These are phyloP conservation scores for Glareola pratincola DNA, from an alignment of 2,113 vertebrate genomes.

Conservation along the genomic window DNA sequence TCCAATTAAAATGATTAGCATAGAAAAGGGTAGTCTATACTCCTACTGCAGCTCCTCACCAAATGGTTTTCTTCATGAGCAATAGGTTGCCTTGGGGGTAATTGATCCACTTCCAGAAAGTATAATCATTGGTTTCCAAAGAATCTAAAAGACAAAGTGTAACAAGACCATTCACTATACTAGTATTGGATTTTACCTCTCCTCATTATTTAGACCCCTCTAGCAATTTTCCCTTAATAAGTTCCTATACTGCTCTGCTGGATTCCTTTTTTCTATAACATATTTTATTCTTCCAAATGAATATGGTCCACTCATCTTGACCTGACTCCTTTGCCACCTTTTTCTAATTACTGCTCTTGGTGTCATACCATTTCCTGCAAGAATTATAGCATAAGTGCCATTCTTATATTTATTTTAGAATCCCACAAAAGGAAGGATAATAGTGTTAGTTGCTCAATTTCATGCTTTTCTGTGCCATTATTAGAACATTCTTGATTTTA, in stretches of 20 bases:
- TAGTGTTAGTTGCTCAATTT: not conserved
- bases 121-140: slow-evolving; percentile 55
- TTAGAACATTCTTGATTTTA: not conserved
- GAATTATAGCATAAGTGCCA: not conserved
- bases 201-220: slow-evolving; percentile 67
- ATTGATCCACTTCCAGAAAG: slow-evolving; percentile 55
- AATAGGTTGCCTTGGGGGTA: slow-evolving; percentile 45
- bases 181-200: slow-evolving; percentile 51
- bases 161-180: slow-evolving; percentile 23
- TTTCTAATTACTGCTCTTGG: slow-evolving; percentile 2
- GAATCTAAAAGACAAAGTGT: slow-evolving; percentile 56
- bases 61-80: slow-evolving; percentile 20
- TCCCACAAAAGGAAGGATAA: not conserved
- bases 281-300: slow-evolving; percentile 19
- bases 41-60: slow-evolving; percentile 3
- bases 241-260: not conserved
- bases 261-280: not conserved
- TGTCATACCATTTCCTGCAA: not conserved
- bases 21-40: slow-evolving; percentile 42
- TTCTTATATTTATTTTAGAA: slow-evolving; percentile 24
- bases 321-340: not conserved
- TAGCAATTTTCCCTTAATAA: slow-evolving; percentile 58
- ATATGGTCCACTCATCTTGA: not conserved
- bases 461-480: not conserved
- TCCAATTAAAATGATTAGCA: slow-evolving; percentile 55